Evolutionary conservation across 2,888 invertebrate species (phyloP).

Genomic region (Leucophenga montana): DNA sequence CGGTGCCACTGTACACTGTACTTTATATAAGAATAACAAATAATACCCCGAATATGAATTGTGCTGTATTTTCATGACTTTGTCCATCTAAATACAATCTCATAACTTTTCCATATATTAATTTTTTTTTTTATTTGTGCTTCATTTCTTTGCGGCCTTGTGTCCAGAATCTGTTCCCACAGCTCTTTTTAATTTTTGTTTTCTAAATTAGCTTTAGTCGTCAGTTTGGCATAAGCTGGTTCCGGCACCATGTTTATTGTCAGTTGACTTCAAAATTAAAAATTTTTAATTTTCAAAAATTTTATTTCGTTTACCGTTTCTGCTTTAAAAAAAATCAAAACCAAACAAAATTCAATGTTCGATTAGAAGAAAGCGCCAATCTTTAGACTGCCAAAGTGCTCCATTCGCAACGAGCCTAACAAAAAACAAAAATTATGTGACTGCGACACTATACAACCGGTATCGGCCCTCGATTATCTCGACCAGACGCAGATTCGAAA

Average conservation of each 20-base stretch:
- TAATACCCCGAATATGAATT: too few species aligned
- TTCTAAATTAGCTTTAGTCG: neutral
- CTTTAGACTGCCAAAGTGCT: conserved; percentile 35
- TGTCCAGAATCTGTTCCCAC: too few species aligned
- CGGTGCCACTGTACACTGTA: too few species aligned
- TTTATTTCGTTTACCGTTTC: conserved; percentile 9
- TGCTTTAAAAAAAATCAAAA: neutral
- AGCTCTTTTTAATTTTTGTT: too few species aligned
- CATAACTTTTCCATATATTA: too few species aligned
- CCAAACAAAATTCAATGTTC: conserved; percentile 56
- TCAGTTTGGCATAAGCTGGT: neutral
- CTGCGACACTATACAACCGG: conserved; percentile 38
- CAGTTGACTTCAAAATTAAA: conserved; percentile 8
- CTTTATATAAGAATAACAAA: too few species aligned
- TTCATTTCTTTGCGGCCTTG: too few species aligned
- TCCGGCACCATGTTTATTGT: conserved; percentile 1
- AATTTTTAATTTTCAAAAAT: conserved; percentile 11
- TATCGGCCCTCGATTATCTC: conserved; percentile 13
- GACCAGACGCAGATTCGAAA: conserved; percentile 29
- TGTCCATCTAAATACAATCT: too few species aligned
- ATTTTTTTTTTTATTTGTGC: too few species aligned
- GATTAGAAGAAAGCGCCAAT: conserved; percentile 40
- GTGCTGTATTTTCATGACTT: too few species aligned
- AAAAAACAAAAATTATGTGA: conserved; percentile 53
- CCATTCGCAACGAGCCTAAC: neutral